Percentiles rank a stretch among this genome's conserved stretches.
Conservation (phyloP, 2,888 invertebrate species). For the Drosophila heteroneura region DNA sequence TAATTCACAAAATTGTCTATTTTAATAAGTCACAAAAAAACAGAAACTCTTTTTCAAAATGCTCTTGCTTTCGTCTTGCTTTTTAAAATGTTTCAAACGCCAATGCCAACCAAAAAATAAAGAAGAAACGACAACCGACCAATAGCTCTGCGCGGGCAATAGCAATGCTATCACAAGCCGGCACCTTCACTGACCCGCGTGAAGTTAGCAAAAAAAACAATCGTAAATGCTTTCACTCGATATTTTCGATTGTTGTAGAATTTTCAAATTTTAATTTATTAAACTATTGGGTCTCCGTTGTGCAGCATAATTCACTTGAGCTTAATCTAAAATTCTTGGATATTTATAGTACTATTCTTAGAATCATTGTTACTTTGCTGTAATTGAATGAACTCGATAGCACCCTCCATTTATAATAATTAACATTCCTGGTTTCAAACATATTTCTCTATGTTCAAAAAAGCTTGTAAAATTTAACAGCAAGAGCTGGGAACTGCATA, state of each 20-base stretch:
- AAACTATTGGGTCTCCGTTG: not conserved
- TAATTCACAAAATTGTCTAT: conserved; percentile 28
- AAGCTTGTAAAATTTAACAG: not conserved
- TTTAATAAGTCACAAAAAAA: not conserved
- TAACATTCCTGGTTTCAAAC: too few relatives aligned
- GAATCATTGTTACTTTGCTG: not conserved
- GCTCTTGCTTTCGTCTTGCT: conserved; percentile 2
- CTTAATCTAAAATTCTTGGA: not conserved
- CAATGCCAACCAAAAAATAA: conserved; percentile 5
- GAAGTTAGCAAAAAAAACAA: conserved; percentile 12
- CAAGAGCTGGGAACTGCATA: not conserved
- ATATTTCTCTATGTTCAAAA: not conserved
- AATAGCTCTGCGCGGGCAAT: conserved; percentile 49
- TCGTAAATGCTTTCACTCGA: conserved; percentile 18
- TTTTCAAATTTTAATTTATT: not conserved
- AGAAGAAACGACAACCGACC: conserved; percentile 6
- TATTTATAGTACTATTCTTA: not conserved
- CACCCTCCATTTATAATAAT: not conserved
- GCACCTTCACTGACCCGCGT: conserved; percentile 33
- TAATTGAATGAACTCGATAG: not conserved
- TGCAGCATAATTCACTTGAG: not conserved
- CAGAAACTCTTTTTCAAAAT: not conserved
- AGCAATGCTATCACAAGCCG: conserved; percentile 47
- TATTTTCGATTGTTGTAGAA: conserved; percentile 17
- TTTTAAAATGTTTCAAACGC: conserved; percentile 4